Base-by-base conservation (phyloP, 1,140 invertebrate species). In the Mya arenaria region DNA sequence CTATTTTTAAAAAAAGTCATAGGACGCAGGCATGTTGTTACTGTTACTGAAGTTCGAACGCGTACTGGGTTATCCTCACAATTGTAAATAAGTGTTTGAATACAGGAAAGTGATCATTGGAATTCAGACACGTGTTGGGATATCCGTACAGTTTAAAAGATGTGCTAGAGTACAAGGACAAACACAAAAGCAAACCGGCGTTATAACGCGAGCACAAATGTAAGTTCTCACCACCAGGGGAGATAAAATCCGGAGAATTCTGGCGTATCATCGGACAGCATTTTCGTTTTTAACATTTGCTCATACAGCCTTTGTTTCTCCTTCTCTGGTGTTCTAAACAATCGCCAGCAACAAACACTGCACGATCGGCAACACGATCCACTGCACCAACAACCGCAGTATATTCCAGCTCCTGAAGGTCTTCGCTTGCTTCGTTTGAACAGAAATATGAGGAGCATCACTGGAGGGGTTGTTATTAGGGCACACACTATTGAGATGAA, bases 221-320 rank as follows among this genome's bases (percentile, higher is more conserved):
- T n/a, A n/a, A n/a, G n/a, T n/a, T n/a, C 89, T 90, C 58, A 92
- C 89, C 80, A 89, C 91, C 5, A 92, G 34, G 84, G 87, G 63
- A 77, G 69, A 80, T 72, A 63, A 30, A 65, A 25, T 19, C 36
- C 69, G 19, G n/a, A 48, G 39, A 78, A 78, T 4, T 78, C 74
- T 3, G 74, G 74, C 0, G 56, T n/a, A 32, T 34, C 41, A 52
- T 39, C 15, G 19, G 56, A 39, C 2, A 78, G 62, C 32, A 78
- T 25, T 28, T 32, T 65, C 0, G 30, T 32, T 28, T 44, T 44
- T 13, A 78, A 28, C 10, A 62, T 28, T 6, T 66, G 34, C 19
- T 78, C 74, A 4, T 55, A 36, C 23, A 10, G 19, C 23, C 25
- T 52, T 30, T 32, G 4, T 23, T 66, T 34, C 13, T 78, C 41